These are phyloP conservation scores for Phaonia tiefii DNA, from an alignment of 2,888 invertebrate genomes.

Conservation along the genomic window DNA sequence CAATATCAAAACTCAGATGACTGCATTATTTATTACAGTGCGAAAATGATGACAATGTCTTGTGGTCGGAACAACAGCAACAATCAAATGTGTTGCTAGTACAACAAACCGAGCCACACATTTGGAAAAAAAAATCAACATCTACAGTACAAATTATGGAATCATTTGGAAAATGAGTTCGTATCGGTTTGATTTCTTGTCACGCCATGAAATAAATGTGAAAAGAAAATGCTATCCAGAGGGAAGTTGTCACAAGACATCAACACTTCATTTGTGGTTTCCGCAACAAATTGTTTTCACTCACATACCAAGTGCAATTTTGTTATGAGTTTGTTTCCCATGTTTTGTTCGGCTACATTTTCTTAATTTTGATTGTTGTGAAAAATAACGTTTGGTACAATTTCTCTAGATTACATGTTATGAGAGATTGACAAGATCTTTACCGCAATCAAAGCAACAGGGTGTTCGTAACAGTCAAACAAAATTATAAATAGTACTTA, in stretches of 20 bases:
- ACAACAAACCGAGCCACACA: constrained; percentile 14
- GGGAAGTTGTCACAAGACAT: constrained; percentile 56
- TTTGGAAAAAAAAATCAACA: constrained; percentile 27
- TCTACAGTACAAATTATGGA: constrained; percentile 34
- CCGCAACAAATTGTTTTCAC: constrained; percentile 61
- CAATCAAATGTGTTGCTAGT: not conserved
- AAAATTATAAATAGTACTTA: no score
- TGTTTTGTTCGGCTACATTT: not conserved
- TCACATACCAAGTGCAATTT: constrained; percentile 12
- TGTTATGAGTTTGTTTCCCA: constrained; percentile 6
- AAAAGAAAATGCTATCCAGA: constrained; percentile 40
- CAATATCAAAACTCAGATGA: constrained; percentile 30
- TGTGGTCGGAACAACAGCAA: constrained; percentile 8
- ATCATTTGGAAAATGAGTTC: constrained; percentile 23
- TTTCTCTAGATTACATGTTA: constrained; percentile 11
- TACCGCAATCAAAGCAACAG: no score
- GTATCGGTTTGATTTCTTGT: not conserved
- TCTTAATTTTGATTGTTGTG: constrained; percentile 14
- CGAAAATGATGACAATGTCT: constrained; percentile 55
- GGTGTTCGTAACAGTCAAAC: no score
- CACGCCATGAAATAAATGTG: not conserved
- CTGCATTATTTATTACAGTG: constrained; percentile 49
- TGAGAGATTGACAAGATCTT: constrained; percentile 37
- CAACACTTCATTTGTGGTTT: constrained; percentile 66
- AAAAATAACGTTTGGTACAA: constrained; percentile 39